A percentile compares a stretch with the other conserved stretches of the same genome.
Conservation (phyloP, 2,888 invertebrate species). For the Leuctra nigra region DNA sequence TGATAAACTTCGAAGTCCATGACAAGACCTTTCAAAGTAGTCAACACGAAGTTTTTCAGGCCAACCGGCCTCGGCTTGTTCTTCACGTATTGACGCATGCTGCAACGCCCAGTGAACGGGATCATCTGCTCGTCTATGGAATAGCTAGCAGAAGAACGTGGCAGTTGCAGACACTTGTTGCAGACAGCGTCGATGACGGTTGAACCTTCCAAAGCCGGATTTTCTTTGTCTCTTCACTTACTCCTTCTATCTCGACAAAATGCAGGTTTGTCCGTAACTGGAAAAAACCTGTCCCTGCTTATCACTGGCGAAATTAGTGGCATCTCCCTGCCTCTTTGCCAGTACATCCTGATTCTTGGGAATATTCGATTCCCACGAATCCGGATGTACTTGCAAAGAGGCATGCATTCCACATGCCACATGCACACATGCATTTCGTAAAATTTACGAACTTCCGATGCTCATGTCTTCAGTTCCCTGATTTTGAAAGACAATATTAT, state of each 20-base stretch:
- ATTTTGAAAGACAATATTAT: no score
- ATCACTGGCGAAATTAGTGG: slow-evolving; percentile 12
- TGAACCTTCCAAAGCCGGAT: slow-evolving; percentile 30
- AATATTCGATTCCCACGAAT: no score
- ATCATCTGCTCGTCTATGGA: slow-evolving; percentile 34
- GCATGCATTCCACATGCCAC: no score
- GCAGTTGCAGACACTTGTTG: slow-evolving; percentile 30
- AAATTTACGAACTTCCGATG: no score
- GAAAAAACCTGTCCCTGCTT: slow-evolving; percentile 29
- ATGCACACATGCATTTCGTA: no score
- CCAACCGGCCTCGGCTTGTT: slow-evolving; percentile 35
- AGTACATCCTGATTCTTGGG: neutral
- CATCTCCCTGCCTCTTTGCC: neutral
- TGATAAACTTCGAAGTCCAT: slow-evolving; percentile 34
- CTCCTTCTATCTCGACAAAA: slow-evolving; percentile 24
- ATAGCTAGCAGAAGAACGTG: slow-evolving; percentile 29
- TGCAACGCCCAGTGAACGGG: slow-evolving; percentile 32
- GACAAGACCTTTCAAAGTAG: slow-evolving; percentile 30
- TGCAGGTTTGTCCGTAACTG: slow-evolving; percentile 29
- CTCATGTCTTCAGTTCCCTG: no score
- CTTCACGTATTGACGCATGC: slow-evolving; percentile 30
- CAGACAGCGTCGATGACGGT: slow-evolving; percentile 31
- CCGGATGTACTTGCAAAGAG: no score
- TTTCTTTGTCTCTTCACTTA: slow-evolving; percentile 18
- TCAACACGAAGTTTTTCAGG: slow-evolving; percentile 37